A percentile compares a stretch with the other conserved stretches of the same genome.
Evolutionary conservation across 2,797 vertebrate species (phyloP).

Genomic region (Propithecus deckenii): DNA sequence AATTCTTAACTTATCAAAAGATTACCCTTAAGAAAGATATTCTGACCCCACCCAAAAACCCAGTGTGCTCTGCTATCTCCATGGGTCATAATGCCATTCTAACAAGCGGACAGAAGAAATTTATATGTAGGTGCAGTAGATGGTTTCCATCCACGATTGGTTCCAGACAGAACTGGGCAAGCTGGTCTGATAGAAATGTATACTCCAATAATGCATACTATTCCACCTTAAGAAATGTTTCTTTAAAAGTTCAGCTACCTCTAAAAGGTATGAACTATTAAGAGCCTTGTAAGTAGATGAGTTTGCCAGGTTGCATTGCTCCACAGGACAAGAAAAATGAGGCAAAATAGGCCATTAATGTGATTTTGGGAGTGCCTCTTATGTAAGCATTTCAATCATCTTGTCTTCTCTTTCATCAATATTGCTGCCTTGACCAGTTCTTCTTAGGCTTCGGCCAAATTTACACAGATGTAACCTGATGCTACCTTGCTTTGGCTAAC

Average conservation of each 20-base stretch:
- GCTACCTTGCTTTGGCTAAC: not conserved
- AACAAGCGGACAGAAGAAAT: not conserved
- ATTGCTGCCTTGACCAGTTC: not conserved
- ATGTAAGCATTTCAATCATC: not conserved
- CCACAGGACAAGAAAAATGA: not conserved
- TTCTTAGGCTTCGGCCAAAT: not conserved
- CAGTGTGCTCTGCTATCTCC: not conserved
- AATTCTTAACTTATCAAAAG: not conserved
- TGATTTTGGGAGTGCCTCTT: not conserved
- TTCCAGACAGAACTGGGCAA: not conserved
- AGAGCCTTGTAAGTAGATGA: not conserved
- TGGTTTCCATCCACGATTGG: not conserved
- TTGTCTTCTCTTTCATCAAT: not conserved
- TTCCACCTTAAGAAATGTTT: not conserved
- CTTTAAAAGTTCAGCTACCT: not conserved
- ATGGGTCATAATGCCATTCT: not conserved
- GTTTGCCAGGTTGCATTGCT: not conserved
- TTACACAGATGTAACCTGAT: not conserved
- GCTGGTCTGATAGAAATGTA: not conserved
- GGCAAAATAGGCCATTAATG: not conserved
- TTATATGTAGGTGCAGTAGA: not conserved
- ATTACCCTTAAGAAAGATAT: not conserved
- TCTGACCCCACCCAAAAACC: not conserved
- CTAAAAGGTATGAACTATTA: not conserved
- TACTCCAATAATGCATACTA: not conserved